Evolutionary conservation across 2,797 vertebrate genomes (phyloP), one percentile per base, ranked within the genome.

Genomic region (Thunnus albacares): DNA sequence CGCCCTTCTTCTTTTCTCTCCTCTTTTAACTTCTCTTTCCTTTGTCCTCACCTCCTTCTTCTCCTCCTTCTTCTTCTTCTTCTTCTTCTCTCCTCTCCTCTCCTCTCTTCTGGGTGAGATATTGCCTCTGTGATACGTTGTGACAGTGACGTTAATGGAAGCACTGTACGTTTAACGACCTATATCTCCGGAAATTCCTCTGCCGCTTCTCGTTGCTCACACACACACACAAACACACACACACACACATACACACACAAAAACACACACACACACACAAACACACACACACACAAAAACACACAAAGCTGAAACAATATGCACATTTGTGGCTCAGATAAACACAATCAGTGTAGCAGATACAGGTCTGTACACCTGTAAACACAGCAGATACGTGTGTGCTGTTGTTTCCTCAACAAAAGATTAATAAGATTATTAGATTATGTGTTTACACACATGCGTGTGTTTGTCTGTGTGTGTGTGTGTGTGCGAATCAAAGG

Each of bases 71-170:
- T 12, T 65, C 18, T 76, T 4, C 24, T 20, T 13, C n/a, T 20
- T 47, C 13, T 17, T n/a, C 11, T 35, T 13, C 24, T 65, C 51
- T 63, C 2, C 33, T 26, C 12, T 33, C 20, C 26, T 61, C 55
- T 33, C 20, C 26, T 61, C 55, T 71, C 72, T 71, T 74, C 47
- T 1, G 4, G 61, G 62, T 94, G 93, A 95, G 86, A 84, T 90
- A 94, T 94, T 94, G 90, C 88, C 55, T 74, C 69, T 0, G 81
- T 91, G 91, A 95, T 94, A 66, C 73, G 59, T 91, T 92, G 88
- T 90, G 93, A 93, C 94, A 93, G 88, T 87, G 85, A 92, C 74
- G 78, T 90, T 94, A 94, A 94, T 93, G 82, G 88, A 89, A 90
- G 87, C 83, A 87, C 92, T 92, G 86, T 89, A 93, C 88, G 81